These are phyloP conservation scores for Diarsia brunnea DNA, from an alignment of 2,888 invertebrate genomes.

Conservation along the genomic window DNA sequence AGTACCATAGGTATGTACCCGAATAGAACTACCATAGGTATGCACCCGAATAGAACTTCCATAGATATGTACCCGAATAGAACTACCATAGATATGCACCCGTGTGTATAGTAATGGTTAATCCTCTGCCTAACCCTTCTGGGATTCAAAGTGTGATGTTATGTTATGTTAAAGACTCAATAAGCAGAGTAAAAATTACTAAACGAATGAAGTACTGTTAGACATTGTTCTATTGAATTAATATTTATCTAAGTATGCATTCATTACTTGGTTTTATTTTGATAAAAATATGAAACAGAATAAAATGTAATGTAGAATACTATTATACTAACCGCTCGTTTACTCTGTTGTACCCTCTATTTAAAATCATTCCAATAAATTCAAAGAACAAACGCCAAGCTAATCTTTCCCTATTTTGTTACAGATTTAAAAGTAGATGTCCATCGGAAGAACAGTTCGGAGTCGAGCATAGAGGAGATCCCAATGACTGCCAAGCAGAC, in stretches of 20 bases:
- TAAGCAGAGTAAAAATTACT: not conserved
- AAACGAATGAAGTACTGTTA: not conserved
- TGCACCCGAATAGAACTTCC: too few species aligned
- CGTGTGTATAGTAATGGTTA: too few species aligned
- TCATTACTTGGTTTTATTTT: not conserved
- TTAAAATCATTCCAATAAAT: too few species aligned
- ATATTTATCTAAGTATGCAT: not conserved
- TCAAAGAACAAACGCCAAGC: too few species aligned
- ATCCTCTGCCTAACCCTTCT: too few species aligned
- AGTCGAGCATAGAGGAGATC: constrained; percentile 94
- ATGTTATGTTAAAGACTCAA: too few species aligned
- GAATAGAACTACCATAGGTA: not conserved
- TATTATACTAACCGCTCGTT: too few species aligned
- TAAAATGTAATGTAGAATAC: too few species aligned
- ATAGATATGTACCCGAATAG: too few species aligned
- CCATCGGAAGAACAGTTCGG: constrained; percentile 97
- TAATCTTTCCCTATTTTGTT: constrained; percentile 65
- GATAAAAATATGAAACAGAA: not conserved
- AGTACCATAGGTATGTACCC: constrained; percentile 92
- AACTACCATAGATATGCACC: too few species aligned
- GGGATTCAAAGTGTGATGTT: too few species aligned
- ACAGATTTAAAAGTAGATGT: constrained; percentile 97
- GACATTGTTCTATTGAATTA: not conserved
- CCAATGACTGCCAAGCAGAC: constrained; percentile 87
- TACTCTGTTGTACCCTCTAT: too few species aligned